These are phyloP conservation scores for Cygnus olor DNA, from an alignment of 2,797 vertebrate species.

Conservation along the genomic window DNA sequence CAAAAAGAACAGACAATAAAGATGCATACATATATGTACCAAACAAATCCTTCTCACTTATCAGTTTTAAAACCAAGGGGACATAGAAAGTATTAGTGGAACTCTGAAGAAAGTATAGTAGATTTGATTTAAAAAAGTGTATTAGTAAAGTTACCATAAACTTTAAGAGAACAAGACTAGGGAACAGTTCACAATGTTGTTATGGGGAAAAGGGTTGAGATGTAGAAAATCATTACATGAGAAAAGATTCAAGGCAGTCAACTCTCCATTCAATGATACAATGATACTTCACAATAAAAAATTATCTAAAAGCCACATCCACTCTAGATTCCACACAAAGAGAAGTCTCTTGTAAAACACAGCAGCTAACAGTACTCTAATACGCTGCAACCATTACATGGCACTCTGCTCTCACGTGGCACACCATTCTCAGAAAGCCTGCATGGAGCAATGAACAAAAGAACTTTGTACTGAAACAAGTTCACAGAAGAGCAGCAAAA, in stretches of 20 bases:
- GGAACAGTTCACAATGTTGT: neutral
- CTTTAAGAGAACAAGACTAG: neutral
- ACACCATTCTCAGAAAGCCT: neutral
- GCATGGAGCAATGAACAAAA: neutral
- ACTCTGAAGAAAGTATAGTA: neutral
- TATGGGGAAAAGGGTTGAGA: neutral
- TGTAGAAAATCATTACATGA: neutral
- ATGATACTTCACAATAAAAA: neutral
- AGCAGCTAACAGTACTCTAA: neutral
- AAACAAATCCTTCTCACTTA: neutral
- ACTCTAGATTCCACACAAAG: neutral
- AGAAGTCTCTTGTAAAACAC: neutral
- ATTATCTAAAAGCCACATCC: neutral
- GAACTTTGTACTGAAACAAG: neutral
- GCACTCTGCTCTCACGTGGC: too few species aligned
- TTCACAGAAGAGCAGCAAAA: neutral
- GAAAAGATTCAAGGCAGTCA: neutral
- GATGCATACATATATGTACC: neutral
- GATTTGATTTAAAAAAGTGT: neutral
- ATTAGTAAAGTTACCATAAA: neutral
- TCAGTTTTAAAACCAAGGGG: neutral
- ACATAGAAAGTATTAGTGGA: neutral
- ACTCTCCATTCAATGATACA: neutral
- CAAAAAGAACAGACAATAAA: conserved; percentile 6
- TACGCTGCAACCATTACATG: too few species aligned